Evolutionary conservation across 2,888 invertebrate genomes (phyloP).

Genomic region (Perithous albicinctus): DNA sequence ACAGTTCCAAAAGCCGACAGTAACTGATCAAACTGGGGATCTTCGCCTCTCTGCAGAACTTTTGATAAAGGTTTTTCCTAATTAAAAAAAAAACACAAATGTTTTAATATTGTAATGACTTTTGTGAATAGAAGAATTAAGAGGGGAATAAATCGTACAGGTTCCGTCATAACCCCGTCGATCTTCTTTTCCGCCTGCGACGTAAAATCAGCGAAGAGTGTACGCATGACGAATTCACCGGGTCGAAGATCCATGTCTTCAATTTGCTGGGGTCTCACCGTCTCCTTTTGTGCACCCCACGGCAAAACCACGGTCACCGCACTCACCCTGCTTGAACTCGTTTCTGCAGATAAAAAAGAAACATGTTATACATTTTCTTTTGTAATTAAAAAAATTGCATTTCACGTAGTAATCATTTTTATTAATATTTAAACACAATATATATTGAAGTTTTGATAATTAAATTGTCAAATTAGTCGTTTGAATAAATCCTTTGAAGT

Average conservation of each 20-base stretch:
- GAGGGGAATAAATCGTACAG: conserved; percentile 86
- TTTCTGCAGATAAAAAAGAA: conserved; percentile 74
- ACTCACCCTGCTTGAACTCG: conserved; percentile 82
- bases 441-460: not conserved
- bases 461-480: not conserved
- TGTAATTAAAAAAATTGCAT: not conserved
- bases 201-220: conserved; percentile 97
- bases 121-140: conserved; percentile 9
- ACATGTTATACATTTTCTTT: conserved; percentile 2
- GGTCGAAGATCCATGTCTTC: conserved; percentile 91
- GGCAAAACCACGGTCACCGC: conserved; percentile 87
- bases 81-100: conserved; percentile 67
- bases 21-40: conserved; percentile 97
- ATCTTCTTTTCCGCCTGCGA: conserved; percentile 98
- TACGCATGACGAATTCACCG: conserved; percentile 98
- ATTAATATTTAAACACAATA: not conserved
- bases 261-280: conserved; percentile 81
- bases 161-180: conserved; percentile 96
- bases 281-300: conserved; percentile 93
- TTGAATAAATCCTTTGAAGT: not conserved
- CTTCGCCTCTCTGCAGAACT: conserved; percentile 97
- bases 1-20: conserved; percentile 96
- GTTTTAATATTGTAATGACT: not conserved
- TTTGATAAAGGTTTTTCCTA: conserved; percentile 98
- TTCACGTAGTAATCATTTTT: not conserved